phyloP scores from a whole-genome alignment of 2,888 invertebrate genomes.

The Amphiduros pacificus region DNA sequence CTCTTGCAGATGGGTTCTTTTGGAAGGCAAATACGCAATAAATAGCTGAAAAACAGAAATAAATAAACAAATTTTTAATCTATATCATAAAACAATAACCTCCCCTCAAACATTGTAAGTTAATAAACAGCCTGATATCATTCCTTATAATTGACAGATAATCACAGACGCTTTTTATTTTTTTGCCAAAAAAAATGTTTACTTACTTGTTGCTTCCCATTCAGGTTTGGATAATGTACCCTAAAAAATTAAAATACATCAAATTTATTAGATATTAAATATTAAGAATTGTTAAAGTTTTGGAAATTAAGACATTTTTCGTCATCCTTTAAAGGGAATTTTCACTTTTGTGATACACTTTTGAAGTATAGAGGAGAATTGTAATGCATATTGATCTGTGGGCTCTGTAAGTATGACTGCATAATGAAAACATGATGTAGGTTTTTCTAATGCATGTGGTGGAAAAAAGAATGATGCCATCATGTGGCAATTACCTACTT shows the following conservation, averaged over 20 bases:
- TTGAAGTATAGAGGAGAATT: too few relatives aligned
- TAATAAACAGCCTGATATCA: too few relatives aligned
- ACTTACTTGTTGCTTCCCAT: constrained; percentile 92
- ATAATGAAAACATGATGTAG: background rate
- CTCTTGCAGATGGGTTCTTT: too few relatives aligned
- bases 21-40: constrained; percentile 83
- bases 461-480: too few relatives aligned
- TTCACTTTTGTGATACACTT: too few relatives aligned
- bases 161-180: background rate
- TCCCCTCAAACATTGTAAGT: too few relatives aligned
- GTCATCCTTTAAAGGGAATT: too few relatives aligned
- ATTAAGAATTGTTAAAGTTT: background rate
- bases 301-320: background rate
- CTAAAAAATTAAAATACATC: constrained; percentile 35
- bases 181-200: constrained; percentile 8
- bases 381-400: too few relatives aligned
- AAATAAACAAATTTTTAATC: background rate
- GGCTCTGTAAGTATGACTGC: background rate
- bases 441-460: too few relatives aligned
- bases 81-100: background rate
- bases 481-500: too few relatives aligned
- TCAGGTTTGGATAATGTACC: constrained; percentile 87
- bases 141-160: background rate
- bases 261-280: too few relatives aligned
- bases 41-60: constrained; percentile 56